Percentiles rank a stretch among this genome's conserved stretches.
phyloP scores from a whole-genome alignment of 2,797 vertebrate genomes.

The Danio tinwini region DNA sequence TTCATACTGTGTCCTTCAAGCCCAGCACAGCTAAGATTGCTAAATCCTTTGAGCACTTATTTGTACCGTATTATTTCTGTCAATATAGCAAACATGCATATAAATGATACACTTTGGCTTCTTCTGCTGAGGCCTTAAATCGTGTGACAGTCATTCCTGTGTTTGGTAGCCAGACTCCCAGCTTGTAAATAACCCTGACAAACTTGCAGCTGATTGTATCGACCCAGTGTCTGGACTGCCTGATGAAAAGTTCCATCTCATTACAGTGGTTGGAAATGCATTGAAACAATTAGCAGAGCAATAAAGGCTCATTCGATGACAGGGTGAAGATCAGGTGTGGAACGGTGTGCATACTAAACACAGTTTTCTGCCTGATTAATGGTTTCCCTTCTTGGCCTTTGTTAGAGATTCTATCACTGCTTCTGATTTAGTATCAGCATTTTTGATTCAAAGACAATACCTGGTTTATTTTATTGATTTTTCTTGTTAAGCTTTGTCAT shows the following conservation, averaged over 20 bases:
- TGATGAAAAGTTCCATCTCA: conserved; percentile 55
- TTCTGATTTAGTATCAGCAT: conserved; percentile 14
- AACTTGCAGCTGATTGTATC: conserved; percentile 31
- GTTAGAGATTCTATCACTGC: background rate
- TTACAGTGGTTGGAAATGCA: conserved; percentile 45
- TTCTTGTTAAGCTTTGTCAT: background rate
- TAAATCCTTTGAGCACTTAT: background rate
- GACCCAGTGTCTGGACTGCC: background rate
- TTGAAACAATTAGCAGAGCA: conserved; percentile 12
- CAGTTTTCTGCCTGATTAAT: background rate
- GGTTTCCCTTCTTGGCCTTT: conserved; percentile 10
- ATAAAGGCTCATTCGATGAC: background rate
- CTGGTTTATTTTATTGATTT: background rate
- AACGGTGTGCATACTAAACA: background rate
- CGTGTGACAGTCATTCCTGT: background rate
- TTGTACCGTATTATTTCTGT: background rate
- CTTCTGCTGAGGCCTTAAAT: conserved; percentile 19
- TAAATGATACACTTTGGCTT: background rate
- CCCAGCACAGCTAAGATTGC: background rate
- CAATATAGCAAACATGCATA: background rate
- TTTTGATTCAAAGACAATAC: conserved; percentile 23
- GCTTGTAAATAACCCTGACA: conserved; percentile 39
- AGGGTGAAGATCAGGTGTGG: background rate
- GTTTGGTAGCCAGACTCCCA: conserved; percentile 1
- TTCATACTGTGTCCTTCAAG: conserved; percentile 31